Evolutionary conservation across 2,113 vertebrate genomes (phyloP).

Genomic region (Baryphthengus martii): DNA sequence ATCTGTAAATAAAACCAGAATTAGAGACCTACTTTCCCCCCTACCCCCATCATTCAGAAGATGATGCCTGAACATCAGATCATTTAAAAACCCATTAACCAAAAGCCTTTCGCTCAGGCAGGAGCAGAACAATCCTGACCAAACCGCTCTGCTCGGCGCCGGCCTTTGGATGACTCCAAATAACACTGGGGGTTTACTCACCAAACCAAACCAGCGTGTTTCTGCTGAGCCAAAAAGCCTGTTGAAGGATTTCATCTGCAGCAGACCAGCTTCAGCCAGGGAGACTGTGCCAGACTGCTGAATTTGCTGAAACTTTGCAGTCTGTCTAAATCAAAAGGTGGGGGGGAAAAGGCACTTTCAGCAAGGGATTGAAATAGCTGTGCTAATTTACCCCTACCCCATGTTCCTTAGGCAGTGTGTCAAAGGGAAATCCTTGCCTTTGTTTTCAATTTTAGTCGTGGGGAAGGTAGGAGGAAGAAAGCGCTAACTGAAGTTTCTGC

Average conservation of each 20-base stretch:
- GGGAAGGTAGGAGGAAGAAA: neutral
- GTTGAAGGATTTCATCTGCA: neutral
- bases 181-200: slow-evolving; percentile 42
- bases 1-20: neutral
- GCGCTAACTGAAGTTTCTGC: neutral
- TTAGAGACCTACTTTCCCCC: neutral
- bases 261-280: neutral
- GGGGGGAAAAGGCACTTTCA: neutral
- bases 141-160: neutral
- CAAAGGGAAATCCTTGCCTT: neutral
- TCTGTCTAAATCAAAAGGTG: neutral
- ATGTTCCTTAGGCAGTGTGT: neutral
- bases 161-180: slow-evolving; percentile 6
- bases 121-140: neutral
- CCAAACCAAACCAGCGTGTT: slow-evolving; percentile 44
- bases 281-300: neutral
- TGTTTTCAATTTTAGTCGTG: neutral
- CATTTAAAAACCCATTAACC: slow-evolving; percentile 7
- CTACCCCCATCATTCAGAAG: neutral
- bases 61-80: neutral
- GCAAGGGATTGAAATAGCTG: neutral
- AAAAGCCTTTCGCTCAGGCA: neutral
- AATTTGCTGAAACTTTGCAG: neutral
- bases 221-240: slow-evolving; percentile 31
- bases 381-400: neutral